Evolutionary conservation across 2,888 invertebrate species (phyloP).

Genomic region (Rhopalosiphum nymphaeae): DNA sequence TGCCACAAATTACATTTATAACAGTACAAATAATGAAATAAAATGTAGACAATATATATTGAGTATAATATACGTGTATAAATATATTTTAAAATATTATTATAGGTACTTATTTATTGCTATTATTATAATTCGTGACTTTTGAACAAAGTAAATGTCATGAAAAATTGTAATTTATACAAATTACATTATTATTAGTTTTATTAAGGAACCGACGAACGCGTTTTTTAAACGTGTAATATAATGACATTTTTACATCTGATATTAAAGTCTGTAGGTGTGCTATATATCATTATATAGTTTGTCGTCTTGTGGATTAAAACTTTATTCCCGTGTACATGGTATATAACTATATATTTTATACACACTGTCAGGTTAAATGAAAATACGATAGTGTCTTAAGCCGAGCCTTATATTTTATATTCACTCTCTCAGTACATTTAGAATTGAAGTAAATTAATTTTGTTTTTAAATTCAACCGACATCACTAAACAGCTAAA

Average conservation of each 20-base stretch:
- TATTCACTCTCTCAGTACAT: background rate
- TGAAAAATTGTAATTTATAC: background rate
- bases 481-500: background rate
- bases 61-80: too few species aligned
- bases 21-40: too few species aligned
- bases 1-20: too few species aligned
- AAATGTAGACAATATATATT: too few species aligned
- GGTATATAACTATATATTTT: background rate
- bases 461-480: slow-evolving; percentile 25
- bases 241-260: slow-evolving; percentile 15
- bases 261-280: background rate
- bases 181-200: background rate
- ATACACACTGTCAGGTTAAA: background rate
- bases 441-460: background rate
- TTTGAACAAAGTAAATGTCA: background rate
- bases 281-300: slow-evolving; percentile 1
- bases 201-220: background rate
- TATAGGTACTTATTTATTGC: too few species aligned
- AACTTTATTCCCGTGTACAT: background rate
- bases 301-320: slow-evolving; percentile 6
- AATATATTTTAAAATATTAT: too few species aligned
- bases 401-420: background rate
- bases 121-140: background rate
- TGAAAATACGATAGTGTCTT: background rate
- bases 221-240: background rate